Evolutionary conservation across 1,140 invertebrate species (phyloP).

Genomic region (Anastrepha ludens): DNA sequence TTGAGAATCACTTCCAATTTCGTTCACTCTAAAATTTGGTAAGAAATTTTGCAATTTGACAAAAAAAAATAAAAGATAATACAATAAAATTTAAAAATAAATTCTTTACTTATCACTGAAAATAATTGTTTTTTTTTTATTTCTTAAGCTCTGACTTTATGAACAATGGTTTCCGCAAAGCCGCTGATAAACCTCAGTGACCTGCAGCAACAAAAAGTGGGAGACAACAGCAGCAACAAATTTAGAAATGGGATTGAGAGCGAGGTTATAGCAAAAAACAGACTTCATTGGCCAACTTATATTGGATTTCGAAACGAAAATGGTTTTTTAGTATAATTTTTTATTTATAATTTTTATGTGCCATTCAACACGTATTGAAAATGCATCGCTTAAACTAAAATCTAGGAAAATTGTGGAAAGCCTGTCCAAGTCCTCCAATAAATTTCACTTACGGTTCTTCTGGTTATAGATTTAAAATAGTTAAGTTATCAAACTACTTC

Average conservation of each 20-base stretch:
- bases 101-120: background rate
- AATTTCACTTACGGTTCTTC: too few species aligned
- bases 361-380: too few species aligned
- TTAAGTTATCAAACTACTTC: background rate
- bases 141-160: background rate
- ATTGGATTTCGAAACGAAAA: background rate
- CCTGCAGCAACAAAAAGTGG: background rate
- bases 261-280: constrained; percentile 32
- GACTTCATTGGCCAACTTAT: background rate
- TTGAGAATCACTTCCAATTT: background rate
- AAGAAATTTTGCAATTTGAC: background rate
- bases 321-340: too few species aligned
- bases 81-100: background rate
- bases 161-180: constrained; percentile 25
- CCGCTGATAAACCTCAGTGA: constrained; percentile 19
- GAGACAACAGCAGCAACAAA: background rate
- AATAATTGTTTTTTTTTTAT: background rate
- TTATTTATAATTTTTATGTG: too few species aligned
- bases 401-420: too few species aligned
- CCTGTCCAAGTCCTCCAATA: too few species aligned
- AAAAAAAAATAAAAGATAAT: background rate
- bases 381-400: too few species aligned
- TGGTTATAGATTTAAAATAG: background rate
- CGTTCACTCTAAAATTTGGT: background rate
- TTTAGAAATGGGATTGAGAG: constrained; percentile 30